Percentiles rank a stretch among this genome's conserved stretches.
Conservation (phyloP, 1,140 invertebrate species). For the Philotrypesis tridentata region DNA sequence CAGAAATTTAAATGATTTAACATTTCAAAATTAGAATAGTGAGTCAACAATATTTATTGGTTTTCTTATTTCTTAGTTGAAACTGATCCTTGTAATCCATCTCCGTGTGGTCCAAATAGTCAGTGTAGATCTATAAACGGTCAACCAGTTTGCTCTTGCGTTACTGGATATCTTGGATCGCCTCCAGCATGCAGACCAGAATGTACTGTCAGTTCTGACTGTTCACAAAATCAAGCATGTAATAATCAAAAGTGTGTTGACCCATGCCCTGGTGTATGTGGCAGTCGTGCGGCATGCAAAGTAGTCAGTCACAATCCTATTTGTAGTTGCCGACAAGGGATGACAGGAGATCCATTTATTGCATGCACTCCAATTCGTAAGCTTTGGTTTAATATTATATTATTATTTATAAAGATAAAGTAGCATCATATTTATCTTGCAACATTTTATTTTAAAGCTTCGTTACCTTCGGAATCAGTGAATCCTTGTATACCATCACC, state of each 20-base stretch:
- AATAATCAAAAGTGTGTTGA: constrained; percentile 79
- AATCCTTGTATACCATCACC: constrained; percentile 70
- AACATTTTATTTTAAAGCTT: constrained; percentile 45
- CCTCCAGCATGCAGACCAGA: constrained; percentile 81
- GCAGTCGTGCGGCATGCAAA: constrained; percentile 76
- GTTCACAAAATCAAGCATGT: constrained; percentile 77
- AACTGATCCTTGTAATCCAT: constrained; percentile 74
- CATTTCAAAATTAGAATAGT: not conserved
- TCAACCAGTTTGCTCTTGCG: constrained; percentile 78
- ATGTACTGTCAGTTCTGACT: constrained; percentile 80
- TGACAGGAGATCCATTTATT: constrained; percentile 74
- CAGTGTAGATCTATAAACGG: constrained; percentile 74
- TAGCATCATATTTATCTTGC: not conserved
- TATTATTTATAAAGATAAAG: not conserved
- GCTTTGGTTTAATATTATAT: constrained; percentile 55
- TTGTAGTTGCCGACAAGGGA: constrained; percentile 67
- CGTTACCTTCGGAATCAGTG: constrained; percentile 56
- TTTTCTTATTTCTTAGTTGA: constrained; percentile 59
- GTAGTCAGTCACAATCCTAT: constrained; percentile 73
- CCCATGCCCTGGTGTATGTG: constrained; percentile 80
- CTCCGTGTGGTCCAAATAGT: constrained; percentile 80
- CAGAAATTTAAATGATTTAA: not conserved
- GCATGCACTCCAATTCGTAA: constrained; percentile 73
- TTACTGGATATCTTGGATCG: constrained; percentile 77
- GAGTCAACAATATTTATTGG: constrained; percentile 52